These are phyloP conservation scores for Tyrannus savana DNA, from an alignment of 2,113 vertebrate species.

Conservation along the genomic window DNA sequence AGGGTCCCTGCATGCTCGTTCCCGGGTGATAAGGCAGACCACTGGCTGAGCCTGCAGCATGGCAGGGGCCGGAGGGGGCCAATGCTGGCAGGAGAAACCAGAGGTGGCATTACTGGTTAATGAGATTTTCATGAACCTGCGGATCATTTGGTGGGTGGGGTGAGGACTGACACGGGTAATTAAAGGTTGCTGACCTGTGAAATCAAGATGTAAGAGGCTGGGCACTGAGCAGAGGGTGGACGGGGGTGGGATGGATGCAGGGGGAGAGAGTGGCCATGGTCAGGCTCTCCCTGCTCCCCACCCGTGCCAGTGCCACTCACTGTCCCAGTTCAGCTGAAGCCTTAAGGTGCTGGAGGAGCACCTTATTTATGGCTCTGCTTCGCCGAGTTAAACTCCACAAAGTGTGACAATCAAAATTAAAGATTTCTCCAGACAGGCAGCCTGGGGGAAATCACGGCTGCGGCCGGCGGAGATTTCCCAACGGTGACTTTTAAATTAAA, in stretches of 20 bases:
- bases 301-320: fast-evolving
- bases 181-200: conserved; percentile 71
- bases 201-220: conserved; percentile 30
- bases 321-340: background rate
- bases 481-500: conserved; percentile 69
- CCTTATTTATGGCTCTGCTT: conserved; percentile 42
- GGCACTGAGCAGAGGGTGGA: background rate
- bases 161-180: background rate
- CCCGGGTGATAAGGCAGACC: background rate
- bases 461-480: conserved; percentile 61
- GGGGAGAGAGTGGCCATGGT: background rate
- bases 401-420: conserved; percentile 71
- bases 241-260: background rate
- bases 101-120: conserved; percentile 42
- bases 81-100: background rate
- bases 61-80: fast-evolving
- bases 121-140: conserved; percentile 60
- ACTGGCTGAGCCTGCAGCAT: background rate
- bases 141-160: background rate
- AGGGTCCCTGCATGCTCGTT: no score
- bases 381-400: conserved; percentile 49
- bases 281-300: background rate
- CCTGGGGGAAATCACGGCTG: conserved; percentile 60
- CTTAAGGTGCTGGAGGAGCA: background rate
- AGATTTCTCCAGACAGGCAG: conserved; percentile 58